Base-by-base conservation (phyloP, 2,888 invertebrate genomes). In the Acanthococcus lagerstroemiae region DNA sequence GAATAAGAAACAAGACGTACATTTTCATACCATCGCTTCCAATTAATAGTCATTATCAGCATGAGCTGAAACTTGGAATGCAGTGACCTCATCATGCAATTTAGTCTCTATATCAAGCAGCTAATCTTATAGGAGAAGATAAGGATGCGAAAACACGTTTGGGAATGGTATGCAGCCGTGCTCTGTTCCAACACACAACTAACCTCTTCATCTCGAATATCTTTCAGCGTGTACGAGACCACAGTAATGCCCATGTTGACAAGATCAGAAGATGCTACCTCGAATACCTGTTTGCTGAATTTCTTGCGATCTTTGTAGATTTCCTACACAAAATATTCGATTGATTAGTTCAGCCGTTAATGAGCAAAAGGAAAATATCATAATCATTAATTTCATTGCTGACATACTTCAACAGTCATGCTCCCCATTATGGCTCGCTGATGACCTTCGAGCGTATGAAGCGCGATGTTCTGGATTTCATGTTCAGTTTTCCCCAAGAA, bases 221-320 rank as follows among this genome's bases (percentile, higher is more conserved):
- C 95, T 77, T 94, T 95, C 26, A 95, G 79, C 0, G 94, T 95
- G 76, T 95, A 95, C 0, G 93, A 94, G 15, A 95, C 93, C 0
- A 95, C 94, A 7, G 93, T 93, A 72, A 95, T 93, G 52, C 95
- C 94, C 94, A 95, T 95, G 74, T 95, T 94, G 71, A 94, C 92
- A 69, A 95, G 81, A 80, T 95, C 94, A 58, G 92, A 92, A 22
- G 93, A 93, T 3, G 94, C 94, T 12, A 94, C 94, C 79, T 95
- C 93, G 73, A 94, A 95, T 3, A 95, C 94, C 77, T 86, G 85
- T 78, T 93, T 94, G 74, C 93, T 93, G 77, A 95, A 95, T 77
- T 94, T 94, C 78, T 95, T 94, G 66, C 95, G 83, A 76, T 95
- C 94, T 75, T 94, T 94, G 77, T 94, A 95, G 74, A 95, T 94